Conservation (phyloP, 2,888 invertebrate genomes). For the Hyles lineata region DNA sequence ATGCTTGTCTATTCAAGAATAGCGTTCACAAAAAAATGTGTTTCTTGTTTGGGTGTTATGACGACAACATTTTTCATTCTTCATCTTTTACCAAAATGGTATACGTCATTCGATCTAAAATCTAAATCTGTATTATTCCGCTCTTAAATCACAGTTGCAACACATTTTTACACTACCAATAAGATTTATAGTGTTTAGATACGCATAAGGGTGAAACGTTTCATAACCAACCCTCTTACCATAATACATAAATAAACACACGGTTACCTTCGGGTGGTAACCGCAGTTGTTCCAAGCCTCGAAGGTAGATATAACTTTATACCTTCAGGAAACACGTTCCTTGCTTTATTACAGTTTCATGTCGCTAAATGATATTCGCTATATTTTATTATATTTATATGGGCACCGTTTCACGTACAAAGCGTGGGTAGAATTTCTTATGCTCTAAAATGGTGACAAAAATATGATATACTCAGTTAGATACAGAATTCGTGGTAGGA, state of each 20-base stretch:
- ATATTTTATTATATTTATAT: slow-evolving; percentile 15
- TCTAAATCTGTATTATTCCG: too few species aligned
- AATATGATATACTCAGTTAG: not conserved
- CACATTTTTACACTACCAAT: not conserved
- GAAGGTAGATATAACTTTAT: slow-evolving; percentile 1
- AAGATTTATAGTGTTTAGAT: not conserved
- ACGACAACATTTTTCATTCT: too few species aligned
- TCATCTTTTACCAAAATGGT: too few species aligned
- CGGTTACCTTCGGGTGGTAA: slow-evolving; percentile 21
- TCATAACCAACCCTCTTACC: slow-evolving; percentile 25
- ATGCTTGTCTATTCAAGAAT: too few species aligned
- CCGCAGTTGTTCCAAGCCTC: slow-evolving; percentile 16
- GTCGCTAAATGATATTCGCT: slow-evolving; percentile 21
- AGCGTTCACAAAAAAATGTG: too few species aligned
- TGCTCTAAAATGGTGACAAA: too few species aligned
- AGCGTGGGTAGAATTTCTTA: not conserved
- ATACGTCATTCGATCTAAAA: too few species aligned
- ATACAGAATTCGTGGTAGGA: too few species aligned
- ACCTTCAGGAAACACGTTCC: slow-evolving; percentile 2
- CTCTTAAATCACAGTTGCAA: not conserved
- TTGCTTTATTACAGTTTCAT: slow-evolving; percentile 27
- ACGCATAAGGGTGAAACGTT: not conserved
- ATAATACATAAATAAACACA: slow-evolving; percentile 30
- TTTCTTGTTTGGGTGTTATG: too few species aligned
- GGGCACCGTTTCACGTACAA: not conserved